These are phyloP conservation scores for Drosophila sp. DNA, from an alignment of 1,140 invertebrate species.

Conservation along the genomic window DNA sequence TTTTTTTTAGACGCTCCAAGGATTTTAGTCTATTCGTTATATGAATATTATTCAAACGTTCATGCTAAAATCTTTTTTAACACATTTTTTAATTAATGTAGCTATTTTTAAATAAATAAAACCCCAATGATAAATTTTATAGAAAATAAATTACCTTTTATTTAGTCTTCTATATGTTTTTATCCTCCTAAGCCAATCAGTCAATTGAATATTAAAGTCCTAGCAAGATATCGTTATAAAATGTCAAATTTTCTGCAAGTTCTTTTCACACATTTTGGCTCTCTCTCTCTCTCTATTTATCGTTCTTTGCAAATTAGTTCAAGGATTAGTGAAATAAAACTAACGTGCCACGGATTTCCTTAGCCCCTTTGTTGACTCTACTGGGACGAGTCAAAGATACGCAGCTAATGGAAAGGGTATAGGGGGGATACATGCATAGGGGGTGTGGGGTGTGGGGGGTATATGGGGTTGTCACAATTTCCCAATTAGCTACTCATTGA, in stretches of 20 bases:
- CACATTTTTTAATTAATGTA: too few relatives aligned
- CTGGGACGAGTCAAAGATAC: slow-evolving; percentile 16
- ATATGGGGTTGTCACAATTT: slow-evolving; percentile 65
- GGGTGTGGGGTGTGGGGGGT: slow-evolving; percentile 11
- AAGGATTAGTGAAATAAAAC: slow-evolving; percentile 79
- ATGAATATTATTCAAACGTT: too few relatives aligned
- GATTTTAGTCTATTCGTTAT: too few relatives aligned
- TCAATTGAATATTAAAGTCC: too few relatives aligned
- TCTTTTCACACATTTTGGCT: slow-evolving; percentile 9
- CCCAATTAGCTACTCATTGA: slow-evolving; percentile 80
- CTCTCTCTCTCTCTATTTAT: background rate
- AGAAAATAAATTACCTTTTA: too few relatives aligned
- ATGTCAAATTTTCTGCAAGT: slow-evolving; percentile 43
- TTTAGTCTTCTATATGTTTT: too few relatives aligned
- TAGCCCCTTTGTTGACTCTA: slow-evolving; percentile 64
- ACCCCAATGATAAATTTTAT: too few relatives aligned
- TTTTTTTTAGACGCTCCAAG: too few relatives aligned
- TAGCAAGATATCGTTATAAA: background rate
- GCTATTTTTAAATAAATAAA: too few relatives aligned
- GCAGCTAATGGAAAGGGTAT: background rate
- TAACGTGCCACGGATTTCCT: slow-evolving; percentile 69
- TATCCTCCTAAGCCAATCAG: too few relatives aligned
- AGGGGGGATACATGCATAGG: background rate
- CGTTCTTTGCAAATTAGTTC: slow-evolving; percentile 63
- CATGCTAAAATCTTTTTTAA: too few relatives aligned